phyloP scores from a whole-genome alignment of 2,797 vertebrate species.

The Apogon talboti region DNA sequence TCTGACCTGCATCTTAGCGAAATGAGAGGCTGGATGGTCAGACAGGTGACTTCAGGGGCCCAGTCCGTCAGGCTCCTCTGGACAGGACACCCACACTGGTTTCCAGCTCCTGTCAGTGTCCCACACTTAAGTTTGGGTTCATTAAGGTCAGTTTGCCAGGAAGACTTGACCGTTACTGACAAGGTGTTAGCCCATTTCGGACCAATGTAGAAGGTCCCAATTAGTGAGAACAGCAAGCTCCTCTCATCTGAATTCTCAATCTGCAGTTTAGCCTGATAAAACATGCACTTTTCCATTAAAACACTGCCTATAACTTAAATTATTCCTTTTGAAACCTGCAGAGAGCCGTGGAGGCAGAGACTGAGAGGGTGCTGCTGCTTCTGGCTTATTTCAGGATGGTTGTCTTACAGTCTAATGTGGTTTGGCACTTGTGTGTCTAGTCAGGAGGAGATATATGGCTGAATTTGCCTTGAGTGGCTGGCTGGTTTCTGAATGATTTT shows the following conservation, averaged over 20 bases:
- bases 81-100: neutral
- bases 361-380: constrained; percentile 26
- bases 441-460: constrained; percentile 58
- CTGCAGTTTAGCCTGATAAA: neutral
- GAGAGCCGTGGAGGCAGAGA: constrained; percentile 39
- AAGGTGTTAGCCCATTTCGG: constrained; percentile 37
- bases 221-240: neutral
- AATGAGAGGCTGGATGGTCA: constrained; percentile 2
- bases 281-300: constrained; percentile 19
- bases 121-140: constrained; percentile 34
- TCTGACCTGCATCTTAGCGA: constrained; percentile 24
- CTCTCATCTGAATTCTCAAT: constrained; percentile 10
- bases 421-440: constrained; percentile 66
- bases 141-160: constrained; percentile 23
- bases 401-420: constrained; percentile 64
- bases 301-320: constrained; percentile 35
- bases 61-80: neutral
- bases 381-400: constrained; percentile 65
- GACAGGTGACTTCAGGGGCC: constrained; percentile 4
- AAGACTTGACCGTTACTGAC: constrained; percentile 27
- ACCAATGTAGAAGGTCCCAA: constrained; percentile 24
- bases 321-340: constrained; percentile 52
- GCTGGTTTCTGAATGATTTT: constrained; percentile 53
- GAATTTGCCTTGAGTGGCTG: constrained; percentile 60
- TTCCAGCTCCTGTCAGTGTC: constrained; percentile 4